Evolutionary conservation across 2,888 invertebrate genomes (phyloP).

Genomic region (Eudasyphora cyanicolor): DNA sequence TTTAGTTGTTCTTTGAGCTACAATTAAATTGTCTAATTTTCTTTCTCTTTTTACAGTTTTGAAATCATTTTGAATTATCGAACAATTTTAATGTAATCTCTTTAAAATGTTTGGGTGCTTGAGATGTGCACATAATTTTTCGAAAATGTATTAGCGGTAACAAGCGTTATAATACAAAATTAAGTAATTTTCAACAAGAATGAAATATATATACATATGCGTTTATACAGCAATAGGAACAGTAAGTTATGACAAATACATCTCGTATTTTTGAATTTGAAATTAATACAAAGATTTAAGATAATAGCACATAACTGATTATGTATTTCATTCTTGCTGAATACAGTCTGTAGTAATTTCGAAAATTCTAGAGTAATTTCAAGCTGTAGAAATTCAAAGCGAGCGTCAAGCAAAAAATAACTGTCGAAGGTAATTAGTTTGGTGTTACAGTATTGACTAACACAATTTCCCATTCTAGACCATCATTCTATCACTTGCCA

Average conservation of each 20-base stretch:
- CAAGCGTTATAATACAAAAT: slow-evolving; percentile 2
- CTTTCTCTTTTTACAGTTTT: slow-evolving; percentile 64
- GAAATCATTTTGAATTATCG: slow-evolving; percentile 14
- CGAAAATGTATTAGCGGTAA: slow-evolving; percentile 27
- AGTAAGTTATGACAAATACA: neutral
- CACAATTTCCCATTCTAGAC: slow-evolving; percentile 69
- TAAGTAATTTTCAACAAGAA: slow-evolving; percentile 4
- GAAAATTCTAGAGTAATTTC: slow-evolving; percentile 34
- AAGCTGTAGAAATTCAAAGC: slow-evolving; percentile 50
- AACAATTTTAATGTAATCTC: slow-evolving; percentile 51
- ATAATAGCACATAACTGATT: neutral
- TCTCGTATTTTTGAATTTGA: neutral
- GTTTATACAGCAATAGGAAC: neutral
- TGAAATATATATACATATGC: neutral
- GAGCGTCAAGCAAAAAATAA: slow-evolving; percentile 4
- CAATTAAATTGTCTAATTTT: slow-evolving; percentile 32
- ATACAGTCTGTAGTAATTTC: neutral
- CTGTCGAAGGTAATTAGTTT: slow-evolving; percentile 61
- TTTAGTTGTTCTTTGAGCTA: slow-evolving; percentile 28
- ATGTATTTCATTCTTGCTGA: slow-evolving; percentile 50
- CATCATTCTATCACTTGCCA: slow-evolving; percentile 62
- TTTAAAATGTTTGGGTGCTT: slow-evolving; percentile 42
- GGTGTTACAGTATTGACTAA: slow-evolving; percentile 60
- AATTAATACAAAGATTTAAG: slow-evolving; percentile 42
- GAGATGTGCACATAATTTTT: slow-evolving; percentile 30